Evolutionary conservation across 30 jellyfish, hydroid and myxozoan species (phyloP), one percentile per base, ranked within the genome.

Genomic region (Rhopilema esculentum): DNA sequence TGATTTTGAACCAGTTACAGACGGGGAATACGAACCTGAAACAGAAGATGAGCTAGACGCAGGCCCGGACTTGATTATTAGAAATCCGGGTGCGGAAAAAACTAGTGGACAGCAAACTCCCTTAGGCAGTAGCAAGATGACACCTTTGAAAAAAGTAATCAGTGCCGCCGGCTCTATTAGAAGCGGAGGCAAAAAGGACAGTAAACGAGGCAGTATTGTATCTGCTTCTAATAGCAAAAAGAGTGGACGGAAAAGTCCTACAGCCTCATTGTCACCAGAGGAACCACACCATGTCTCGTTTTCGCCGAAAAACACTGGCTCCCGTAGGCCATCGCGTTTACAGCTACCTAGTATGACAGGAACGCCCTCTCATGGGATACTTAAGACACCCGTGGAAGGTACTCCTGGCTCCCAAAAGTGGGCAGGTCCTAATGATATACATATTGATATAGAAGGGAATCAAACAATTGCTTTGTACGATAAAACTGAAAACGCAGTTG

Each of bases 81-180:
- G 12, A 6, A 50, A 84, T 49, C 93, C 67, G 57, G 80, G 30
- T 4, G 79, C 85, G 25, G 80, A 28, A 29, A 33, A 0, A 31
- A 65, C 23, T 20, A 77, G 84, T 32, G 49, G 49, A 27, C 62
- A 71, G 24, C 62, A 27, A 68, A 71, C 80, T 1, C 83, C 86
- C 4, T 40, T 40, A 12, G 26, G 16, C 23, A 75, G 89, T 74
- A 31, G 83, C 30, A 64, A 67, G 23, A 48, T 67, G 67, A 86
- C 95, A 57, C 95, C 95, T 20, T 53, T 75, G 20, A 75, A 76
- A 64, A 69, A 64, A 21, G 2, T 86, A 57, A 48, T 86, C 1
- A 75, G 90, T 63, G 77, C 61, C 1, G 92, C 84, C 16, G 92
- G 79, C 19, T 83, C 92, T 2, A 68, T 83, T 40, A 49, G 85